Base-by-base conservation (phyloP, 2,113 vertebrate species). In the Oreochromis tanganicae region DNA sequence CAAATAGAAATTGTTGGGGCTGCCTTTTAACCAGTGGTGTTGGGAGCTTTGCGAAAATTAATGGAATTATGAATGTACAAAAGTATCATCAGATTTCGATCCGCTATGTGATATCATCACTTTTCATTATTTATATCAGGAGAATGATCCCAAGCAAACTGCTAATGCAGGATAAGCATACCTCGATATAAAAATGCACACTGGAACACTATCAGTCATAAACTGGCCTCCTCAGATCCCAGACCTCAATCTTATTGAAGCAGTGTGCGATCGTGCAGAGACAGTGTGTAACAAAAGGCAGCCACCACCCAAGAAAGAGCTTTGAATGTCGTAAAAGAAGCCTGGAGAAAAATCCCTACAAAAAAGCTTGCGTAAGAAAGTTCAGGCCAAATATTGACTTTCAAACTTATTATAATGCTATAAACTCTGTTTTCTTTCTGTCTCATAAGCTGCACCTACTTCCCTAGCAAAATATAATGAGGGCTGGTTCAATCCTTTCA, bases 361-460 rank as follows among this genome's bases (percentile, higher is more conserved):
- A 66, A 32, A 66, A 66, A 66, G 61, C 61, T 66, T 66, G 17
- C 9, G 1, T 66, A n/a, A 66, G 6, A 38, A 12, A 38, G 34
- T 66, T 66, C 19, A 66, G 61, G 61, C 61, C 61, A 66, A 66
- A 66, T 66, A 66, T n/a, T 66, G 61, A 66, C 34, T 66, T 38
- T 38, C 17, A 66, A 66, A 38, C 4, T 2, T 66, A 66, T 66
- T 38, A 66, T 1, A 66, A 66, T 38, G 34, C 61, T 0, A 38
- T 66, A 12, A 41, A 21, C 34, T 21, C 61, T 68, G 34, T 36
- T 36, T n/a, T 11, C 29, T 68, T 21, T 68, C 19, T 13, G 63
- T 38, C 1, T 68, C 19, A 68, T 41, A 21, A n/a, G 38, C 34
- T 68, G n/a, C 63, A 68, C 34, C 7, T 14, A 71, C n/a, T 71